These are phyloP conservation scores for Danionella cerebrum DNA, from an alignment of 2,113 vertebrate species.

Conservation along the genomic window DNA sequence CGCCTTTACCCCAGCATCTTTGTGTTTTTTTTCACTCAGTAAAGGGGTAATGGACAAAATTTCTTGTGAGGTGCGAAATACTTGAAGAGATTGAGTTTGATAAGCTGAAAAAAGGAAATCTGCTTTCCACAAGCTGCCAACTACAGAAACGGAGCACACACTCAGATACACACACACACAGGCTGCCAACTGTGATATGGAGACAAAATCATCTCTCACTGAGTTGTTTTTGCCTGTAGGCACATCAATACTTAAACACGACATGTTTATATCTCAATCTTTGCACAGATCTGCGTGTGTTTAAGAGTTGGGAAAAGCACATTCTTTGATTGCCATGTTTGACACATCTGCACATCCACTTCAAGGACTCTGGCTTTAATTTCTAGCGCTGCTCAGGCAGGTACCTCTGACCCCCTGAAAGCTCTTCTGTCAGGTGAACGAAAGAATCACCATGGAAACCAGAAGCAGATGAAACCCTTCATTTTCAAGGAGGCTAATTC, in stretches of 20 bases:
- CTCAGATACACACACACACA: slow-evolving; percentile 1
- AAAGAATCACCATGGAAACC: slow-evolving; percentile 37
- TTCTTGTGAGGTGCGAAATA: neutral
- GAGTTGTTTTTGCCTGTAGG: slow-evolving; percentile 28
- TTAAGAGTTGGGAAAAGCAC: neutral
- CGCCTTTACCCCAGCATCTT: neutral
- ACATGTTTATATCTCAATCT: slow-evolving; percentile 25
- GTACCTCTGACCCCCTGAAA: slow-evolving; percentile 22
- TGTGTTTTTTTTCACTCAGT: neutral
- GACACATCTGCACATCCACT: neutral
- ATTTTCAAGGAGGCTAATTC: slow-evolving; percentile 19
- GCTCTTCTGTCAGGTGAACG: slow-evolving; percentile 14
- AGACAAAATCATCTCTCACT: slow-evolving; percentile 28
- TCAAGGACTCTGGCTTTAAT: slow-evolving; percentile 6
- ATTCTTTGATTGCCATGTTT: neutral
- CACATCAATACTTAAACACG: slow-evolving; percentile 29
- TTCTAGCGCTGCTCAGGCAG: neutral
- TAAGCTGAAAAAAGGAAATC: slow-evolving; percentile 23
- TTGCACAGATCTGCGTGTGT: neutral
- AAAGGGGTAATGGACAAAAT: neutral
- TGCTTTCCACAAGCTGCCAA: slow-evolving; percentile 28
- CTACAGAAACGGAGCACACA: slow-evolving; percentile 13
- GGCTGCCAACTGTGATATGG: slow-evolving; percentile 23
- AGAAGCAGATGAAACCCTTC: neutral
- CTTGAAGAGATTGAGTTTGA: slow-evolving; percentile 15